Percentiles rank a stretch among this genome's conserved stretches.
phyloP scores from a whole-genome alignment of 1,140 invertebrate genomes.

The Carposina sasakii region DNA sequence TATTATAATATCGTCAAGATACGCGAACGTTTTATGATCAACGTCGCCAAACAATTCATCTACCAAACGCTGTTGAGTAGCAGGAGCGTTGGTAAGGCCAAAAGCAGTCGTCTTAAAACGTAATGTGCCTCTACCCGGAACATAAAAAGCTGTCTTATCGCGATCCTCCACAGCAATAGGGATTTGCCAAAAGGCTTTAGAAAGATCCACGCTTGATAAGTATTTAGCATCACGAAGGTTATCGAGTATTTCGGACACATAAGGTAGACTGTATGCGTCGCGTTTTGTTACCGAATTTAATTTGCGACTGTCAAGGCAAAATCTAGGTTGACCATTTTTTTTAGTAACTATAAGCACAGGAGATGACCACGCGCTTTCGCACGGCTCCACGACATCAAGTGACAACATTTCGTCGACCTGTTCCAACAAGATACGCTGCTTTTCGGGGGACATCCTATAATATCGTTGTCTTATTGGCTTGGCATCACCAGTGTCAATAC shows the following conservation, averaged over 20 bases:
- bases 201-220: constrained; percentile 14
- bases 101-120: constrained; percentile 33
- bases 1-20: constrained; percentile 50
- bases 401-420: constrained; percentile 23
- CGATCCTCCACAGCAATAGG: constrained; percentile 14
- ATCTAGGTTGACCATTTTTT: constrained; percentile 28
- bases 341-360: constrained; percentile 30
- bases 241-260: constrained; percentile 29
- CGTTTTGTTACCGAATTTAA: constrained; percentile 45
- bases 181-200: constrained; percentile 48
- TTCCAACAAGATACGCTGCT: constrained; percentile 16
- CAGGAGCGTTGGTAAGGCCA: constrained; percentile 30
- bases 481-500: constrained; percentile 25
- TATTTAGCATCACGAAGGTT: constrained; percentile 22
- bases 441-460: constrained; percentile 22
- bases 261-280: constrained; percentile 36
- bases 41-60: constrained; percentile 34
- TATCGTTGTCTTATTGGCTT: constrained; percentile 23
- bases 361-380: constrained; percentile 33
- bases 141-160: constrained; percentile 37
- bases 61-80: constrained; percentile 31
- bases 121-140: constrained; percentile 31
- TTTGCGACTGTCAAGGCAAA: constrained; percentile 47
- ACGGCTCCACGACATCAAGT: constrained; percentile 19
- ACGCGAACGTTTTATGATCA: constrained; percentile 27